Conservation (phyloP, 2,888 invertebrate genomes). For the Tetragnatha montana region DNA sequence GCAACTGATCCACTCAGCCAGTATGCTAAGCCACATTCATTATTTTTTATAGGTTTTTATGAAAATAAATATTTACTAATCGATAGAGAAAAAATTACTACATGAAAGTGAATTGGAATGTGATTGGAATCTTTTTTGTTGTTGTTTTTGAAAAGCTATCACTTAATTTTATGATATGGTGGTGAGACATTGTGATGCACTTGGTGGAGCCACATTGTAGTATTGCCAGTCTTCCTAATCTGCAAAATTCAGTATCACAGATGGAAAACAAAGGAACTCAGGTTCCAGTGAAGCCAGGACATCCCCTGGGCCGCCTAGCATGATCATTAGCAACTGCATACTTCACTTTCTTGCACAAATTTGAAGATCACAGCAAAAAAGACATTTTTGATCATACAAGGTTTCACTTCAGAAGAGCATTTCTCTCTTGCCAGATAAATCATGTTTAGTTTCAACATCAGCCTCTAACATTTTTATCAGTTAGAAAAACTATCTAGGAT, state of each 20-base stretch:
- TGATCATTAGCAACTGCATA: too few species aligned
- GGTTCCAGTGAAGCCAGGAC: background rate
- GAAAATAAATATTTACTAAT: background rate
- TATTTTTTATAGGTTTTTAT: background rate
- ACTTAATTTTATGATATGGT: constrained; percentile 29
- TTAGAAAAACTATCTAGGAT: background rate
- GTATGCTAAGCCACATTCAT: background rate
- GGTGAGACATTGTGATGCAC: constrained; percentile 4
- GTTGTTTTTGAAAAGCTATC: background rate
- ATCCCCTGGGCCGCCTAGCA: too few species aligned
- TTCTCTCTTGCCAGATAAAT: too few species aligned
- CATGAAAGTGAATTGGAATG: constrained; percentile 34
- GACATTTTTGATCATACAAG: too few species aligned
- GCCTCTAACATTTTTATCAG: too few species aligned
- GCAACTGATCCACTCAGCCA: background rate
- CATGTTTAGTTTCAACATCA: too few species aligned
- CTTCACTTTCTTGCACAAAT: background rate
- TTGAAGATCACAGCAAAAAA: background rate
- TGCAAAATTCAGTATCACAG: constrained; percentile 62
- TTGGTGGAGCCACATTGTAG: too few species aligned
- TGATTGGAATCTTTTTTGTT: constrained; percentile 23
- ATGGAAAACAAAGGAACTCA: constrained; percentile 31
- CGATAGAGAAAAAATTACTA: background rate
- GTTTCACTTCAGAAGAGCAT: too few species aligned
- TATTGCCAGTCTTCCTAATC: constrained; percentile 45